phyloP scores from a whole-genome alignment of 1,140 invertebrate species.

The Subanguina moxae region DNA sequence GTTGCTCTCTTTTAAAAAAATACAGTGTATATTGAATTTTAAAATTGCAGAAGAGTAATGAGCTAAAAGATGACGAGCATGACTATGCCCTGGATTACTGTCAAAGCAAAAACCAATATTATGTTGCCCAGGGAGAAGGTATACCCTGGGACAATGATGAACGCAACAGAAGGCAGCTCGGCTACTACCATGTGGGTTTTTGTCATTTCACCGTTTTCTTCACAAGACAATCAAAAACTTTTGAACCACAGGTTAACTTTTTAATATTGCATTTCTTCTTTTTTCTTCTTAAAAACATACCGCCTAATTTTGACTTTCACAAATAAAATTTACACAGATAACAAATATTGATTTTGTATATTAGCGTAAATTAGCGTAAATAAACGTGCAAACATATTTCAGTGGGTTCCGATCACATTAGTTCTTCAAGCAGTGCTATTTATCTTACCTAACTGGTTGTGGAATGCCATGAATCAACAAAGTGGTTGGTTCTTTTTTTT shows the following conservation, averaged over 20 bases:
- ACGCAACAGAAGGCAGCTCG: slow-evolving; percentile 2
- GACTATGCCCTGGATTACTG: slow-evolving; percentile 1
- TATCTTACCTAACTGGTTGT: not conserved
- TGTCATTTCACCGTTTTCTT: too few species aligned
- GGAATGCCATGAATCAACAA: not conserved
- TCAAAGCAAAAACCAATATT: slow-evolving; percentile 2
- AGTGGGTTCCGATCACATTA: slow-evolving; percentile 6
- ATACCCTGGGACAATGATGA: not conserved
- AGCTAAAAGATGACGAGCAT: not conserved
- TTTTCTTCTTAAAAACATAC: too few species aligned
- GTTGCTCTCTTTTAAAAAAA: not conserved
- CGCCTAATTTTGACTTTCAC: too few species aligned
- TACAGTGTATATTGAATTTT: not conserved
- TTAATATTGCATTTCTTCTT: too few species aligned
- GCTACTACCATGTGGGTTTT: slow-evolving; percentile 8
- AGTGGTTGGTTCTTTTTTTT: not conserved
- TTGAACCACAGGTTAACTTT: too few species aligned
- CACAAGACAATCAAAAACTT: too few species aligned
- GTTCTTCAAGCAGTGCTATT: slow-evolving; percentile 6
- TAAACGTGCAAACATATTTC: not conserved
- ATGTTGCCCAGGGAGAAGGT: not conserved
- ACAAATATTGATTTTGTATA: too few species aligned
- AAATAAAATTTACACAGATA: too few species aligned
- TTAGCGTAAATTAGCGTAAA: not conserved
- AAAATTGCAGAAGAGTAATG: not conserved